Evolutionary conservation across 2,113 vertebrate species (phyloP), one percentile per base, ranked within the genome.

Genomic region (Plecturocebus donacophilus): DNA sequence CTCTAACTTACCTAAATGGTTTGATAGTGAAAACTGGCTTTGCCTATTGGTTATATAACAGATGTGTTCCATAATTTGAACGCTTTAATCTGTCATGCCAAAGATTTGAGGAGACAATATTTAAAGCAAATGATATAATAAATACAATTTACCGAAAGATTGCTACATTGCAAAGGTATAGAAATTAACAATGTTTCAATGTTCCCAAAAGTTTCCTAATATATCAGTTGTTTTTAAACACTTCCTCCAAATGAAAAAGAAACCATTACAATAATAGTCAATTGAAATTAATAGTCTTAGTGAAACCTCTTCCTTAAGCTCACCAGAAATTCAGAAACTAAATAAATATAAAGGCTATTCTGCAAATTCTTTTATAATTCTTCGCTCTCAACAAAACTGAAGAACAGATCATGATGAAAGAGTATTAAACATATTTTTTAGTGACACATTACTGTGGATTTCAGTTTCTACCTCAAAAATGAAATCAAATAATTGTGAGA

Each of bases 341-440:
- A 88, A 84, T 58, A 95, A 94, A 75, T 75, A 94, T 14, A 91
- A 76, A 52, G 6, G 21, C 6, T 58, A 84, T 75, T 90, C 80
- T 76, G 40, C 30, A 93, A 93, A 88, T 94, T 84, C 20, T 94
- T 96, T 90, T 68, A 45, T 25, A 92, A 52, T 42, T 89, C 19
- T 87, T 91, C 82, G 30, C 42, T 76, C 82, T 94, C 56, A 81
- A 64, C 27, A 97, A 87, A 90, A 95, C 1, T 90, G 6, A 54
- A 82, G 73, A 84, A 58, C 27, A 93, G 68, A 64, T 92, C 77
- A 45, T 38, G 23, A 77, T 66, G 35, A 47, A 19, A 90, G 25
- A 81, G 32, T 94, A 45, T 80, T 91, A 82, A 83, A 81, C 89
- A 35, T 84, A 87, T 81, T 42, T 91, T 70, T 83, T 66, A 32